Conservation (phyloP, 2,797 vertebrate species). For the Pachyuromys duprasi region DNA sequence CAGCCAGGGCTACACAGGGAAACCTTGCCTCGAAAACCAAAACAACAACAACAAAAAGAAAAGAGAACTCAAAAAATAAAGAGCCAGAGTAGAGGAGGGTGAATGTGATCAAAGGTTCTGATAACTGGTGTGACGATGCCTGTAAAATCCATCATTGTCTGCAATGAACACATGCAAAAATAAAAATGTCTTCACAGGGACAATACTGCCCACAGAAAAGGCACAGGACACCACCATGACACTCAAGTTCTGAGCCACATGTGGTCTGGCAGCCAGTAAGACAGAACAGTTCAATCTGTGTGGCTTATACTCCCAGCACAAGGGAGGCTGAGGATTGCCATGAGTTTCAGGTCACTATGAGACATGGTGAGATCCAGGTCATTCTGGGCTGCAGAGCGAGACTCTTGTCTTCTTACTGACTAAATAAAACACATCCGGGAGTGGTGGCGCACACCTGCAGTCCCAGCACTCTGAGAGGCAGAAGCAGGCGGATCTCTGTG, state of each 20-base stretch:
- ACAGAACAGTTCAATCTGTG: too few relatives aligned
- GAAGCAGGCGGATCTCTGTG: too few relatives aligned
- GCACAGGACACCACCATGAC: background rate
- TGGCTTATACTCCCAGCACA: too few relatives aligned
- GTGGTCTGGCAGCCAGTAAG: background rate
- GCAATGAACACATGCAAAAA: background rate
- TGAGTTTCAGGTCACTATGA: background rate
- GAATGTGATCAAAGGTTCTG: background rate
- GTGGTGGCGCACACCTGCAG: too few relatives aligned
- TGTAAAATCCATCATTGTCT: background rate
- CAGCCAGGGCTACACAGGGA: too few relatives aligned
- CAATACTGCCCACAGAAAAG: background rate
- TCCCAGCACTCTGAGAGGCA: too few relatives aligned
- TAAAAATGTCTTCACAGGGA: background rate
- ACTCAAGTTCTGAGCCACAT: background rate
- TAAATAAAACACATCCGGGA: background rate
- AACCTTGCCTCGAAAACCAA: too few relatives aligned
- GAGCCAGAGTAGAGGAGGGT: too few relatives aligned
- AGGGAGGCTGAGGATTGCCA: background rate
- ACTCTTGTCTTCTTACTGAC: too few relatives aligned
- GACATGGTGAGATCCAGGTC: background rate
- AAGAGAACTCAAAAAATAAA: background rate
- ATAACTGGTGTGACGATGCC: background rate
- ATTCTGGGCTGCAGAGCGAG: background rate
- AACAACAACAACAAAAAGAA: too few relatives aligned